Conservation (phyloP, 2,797 vertebrate genomes). For the Syngnathus rostellatus region DNA sequence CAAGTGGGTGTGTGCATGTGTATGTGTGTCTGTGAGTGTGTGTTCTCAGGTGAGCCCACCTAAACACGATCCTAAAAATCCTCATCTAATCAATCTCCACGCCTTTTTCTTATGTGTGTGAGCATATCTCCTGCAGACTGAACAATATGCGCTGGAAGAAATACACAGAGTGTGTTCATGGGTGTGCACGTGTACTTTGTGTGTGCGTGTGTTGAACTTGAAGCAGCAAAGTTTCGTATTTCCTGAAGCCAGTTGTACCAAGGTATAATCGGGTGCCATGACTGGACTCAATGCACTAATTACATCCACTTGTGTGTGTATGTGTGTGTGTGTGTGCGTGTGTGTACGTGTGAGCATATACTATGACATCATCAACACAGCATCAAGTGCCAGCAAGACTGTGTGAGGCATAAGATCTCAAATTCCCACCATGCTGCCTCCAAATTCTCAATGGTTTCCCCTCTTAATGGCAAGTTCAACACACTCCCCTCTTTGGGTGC, state of each 20-base stretch:
- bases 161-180: conserved; percentile 19
- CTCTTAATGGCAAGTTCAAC: not conserved
- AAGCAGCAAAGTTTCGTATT: conserved; percentile 41
- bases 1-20: conserved; percentile 17
- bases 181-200: conserved; percentile 8
- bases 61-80: conserved; percentile 23
- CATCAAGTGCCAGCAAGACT: not conserved
- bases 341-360: conserved; percentile 1
- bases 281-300: conserved; percentile 61
- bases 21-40: conserved; percentile 19
- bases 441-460: not conserved
- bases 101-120: not conserved
- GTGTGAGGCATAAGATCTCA: not conserved
- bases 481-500: not conserved
- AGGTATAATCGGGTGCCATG: conserved; percentile 62
- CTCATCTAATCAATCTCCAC: not conserved
- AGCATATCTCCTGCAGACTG: conserved; percentile 47
- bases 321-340: conserved; percentile 14
- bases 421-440: not conserved
- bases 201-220: conserved; percentile 35
- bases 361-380: conserved; percentile 2
- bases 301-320: conserved; percentile 63
- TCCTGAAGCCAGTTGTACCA: conserved; percentile 46
- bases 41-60: conserved; percentile 16
- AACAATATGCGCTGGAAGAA: conserved; percentile 37